These are phyloP conservation scores for Aselliscus stoliczkanus DNA, from an alignment of 2,797 vertebrate genomes.

Conservation along the genomic window DNA sequence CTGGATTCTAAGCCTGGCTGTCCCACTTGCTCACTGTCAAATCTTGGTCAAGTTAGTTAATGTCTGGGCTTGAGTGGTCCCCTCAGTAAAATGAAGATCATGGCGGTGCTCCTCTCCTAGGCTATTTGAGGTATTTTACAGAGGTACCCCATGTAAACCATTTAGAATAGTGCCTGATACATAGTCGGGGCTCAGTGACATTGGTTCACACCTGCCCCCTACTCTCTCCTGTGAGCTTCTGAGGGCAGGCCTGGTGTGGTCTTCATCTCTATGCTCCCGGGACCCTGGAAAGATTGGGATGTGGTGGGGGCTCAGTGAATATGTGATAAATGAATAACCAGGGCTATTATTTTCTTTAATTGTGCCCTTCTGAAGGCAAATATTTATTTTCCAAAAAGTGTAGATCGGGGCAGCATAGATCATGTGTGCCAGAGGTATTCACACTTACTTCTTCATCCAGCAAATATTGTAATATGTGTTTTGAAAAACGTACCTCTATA, in stretches of 20 bases:
- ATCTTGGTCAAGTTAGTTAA: not conserved
- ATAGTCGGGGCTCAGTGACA: not conserved
- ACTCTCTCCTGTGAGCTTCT: not conserved
- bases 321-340: not conserved
- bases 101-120: not conserved
- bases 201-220: not conserved
- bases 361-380: not conserved
- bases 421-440: not conserved
- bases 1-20: conserved; percentile 52
- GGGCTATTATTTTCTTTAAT: not conserved
- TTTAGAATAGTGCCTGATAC: not conserved
- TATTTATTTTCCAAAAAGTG: not conserved
- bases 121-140: not conserved
- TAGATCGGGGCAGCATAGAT: not conserved
- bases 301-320: not conserved
- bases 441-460: not conserved
- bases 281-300: not conserved
- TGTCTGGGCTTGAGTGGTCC: not conserved
- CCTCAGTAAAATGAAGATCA: not conserved
- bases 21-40: conserved; percentile 56
- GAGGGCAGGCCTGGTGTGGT: not conserved
- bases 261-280: not conserved
- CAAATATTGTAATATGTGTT: not conserved
- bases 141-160: not conserved
- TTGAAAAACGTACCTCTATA: not conserved